Conservation (phyloP, 2,113 vertebrate genomes). For the Megaceryle maxima region DNA sequence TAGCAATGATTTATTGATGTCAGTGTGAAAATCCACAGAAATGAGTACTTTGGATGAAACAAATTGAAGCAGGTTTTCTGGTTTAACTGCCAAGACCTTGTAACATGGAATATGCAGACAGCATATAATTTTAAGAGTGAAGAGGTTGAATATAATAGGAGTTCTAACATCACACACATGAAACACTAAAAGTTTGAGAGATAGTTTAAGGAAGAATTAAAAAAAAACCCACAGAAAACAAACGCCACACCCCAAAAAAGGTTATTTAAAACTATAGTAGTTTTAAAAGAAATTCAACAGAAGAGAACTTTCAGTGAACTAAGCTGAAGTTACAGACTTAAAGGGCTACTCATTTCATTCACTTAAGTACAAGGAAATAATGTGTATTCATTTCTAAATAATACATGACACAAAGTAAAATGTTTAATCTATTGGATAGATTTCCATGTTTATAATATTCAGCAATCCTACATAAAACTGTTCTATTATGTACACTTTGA, state of each 20-base stretch:
- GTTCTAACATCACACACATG: not conserved
- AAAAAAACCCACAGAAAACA: too few species aligned
- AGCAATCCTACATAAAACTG: not conserved
- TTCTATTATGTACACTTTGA: slow-evolving; percentile 59
- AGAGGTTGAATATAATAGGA: not conserved
- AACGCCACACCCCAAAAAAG: too few species aligned
- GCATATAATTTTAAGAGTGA: not conserved
- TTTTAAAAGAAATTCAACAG: not conserved
- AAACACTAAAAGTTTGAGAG: not conserved
- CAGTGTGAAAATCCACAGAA: not conserved
- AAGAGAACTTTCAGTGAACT: not conserved
- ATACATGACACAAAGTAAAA: not conserved
- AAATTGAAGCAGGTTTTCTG: not conserved
- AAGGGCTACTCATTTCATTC: too few species aligned
- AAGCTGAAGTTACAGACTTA: not conserved
- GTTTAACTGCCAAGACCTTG: not conserved
- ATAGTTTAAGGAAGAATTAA: not conserved
- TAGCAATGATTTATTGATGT: not conserved
- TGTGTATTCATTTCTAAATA: not conserved
- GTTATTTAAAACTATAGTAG: not conserved
- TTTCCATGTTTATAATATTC: not conserved
- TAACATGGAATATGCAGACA: not conserved
- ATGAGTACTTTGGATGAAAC: not conserved
- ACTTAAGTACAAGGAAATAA: not conserved
- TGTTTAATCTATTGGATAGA: slow-evolving; percentile 68